These are phyloP conservation scores for Nephotettix cincticeps DNA, from an alignment of 1,140 invertebrate genomes.

Conservation along the genomic window DNA sequence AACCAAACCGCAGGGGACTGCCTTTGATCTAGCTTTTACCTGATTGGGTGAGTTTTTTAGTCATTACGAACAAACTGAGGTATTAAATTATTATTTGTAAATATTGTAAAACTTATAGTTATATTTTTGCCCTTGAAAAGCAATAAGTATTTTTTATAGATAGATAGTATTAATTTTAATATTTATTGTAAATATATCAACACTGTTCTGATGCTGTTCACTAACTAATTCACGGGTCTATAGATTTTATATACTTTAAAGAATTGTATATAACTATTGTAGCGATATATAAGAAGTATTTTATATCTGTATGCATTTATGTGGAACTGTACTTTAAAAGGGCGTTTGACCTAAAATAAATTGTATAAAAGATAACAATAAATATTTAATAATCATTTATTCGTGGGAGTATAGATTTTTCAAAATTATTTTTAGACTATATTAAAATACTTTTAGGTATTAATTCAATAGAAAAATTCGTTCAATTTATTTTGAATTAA, in stretches of 20 bases:
- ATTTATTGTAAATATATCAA: neutral
- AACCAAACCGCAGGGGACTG: too few relatives aligned
- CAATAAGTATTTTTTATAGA: conserved; percentile 23
- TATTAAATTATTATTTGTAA: conserved; percentile 6
- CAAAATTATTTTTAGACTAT: too few relatives aligned
- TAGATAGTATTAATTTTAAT: neutral
- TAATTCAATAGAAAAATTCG: too few relatives aligned
- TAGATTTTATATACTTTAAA: conserved; percentile 19
- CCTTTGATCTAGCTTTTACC: neutral
- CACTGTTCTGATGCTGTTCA: neutral
- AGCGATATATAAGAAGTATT: conserved; percentile 3
- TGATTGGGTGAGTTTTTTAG: neutral
- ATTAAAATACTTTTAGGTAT: too few relatives aligned
- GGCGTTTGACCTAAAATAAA: too few relatives aligned
- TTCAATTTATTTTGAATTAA: too few relatives aligned
- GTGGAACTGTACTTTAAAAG: too few relatives aligned
- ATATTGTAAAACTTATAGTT: conserved; percentile 9
- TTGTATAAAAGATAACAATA: too few relatives aligned
- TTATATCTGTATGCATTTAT: conserved; percentile 9
- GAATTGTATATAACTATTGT: conserved; percentile 8
- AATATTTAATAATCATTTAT: too few relatives aligned
- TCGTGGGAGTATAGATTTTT: too few relatives aligned
- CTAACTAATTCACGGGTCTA: conserved; percentile 13
- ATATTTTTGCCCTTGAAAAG: conserved; percentile 9
- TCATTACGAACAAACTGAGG: neutral